phyloP scores from a whole-genome alignment of 2,888 invertebrate species.

The Ceramica pisi region DNA sequence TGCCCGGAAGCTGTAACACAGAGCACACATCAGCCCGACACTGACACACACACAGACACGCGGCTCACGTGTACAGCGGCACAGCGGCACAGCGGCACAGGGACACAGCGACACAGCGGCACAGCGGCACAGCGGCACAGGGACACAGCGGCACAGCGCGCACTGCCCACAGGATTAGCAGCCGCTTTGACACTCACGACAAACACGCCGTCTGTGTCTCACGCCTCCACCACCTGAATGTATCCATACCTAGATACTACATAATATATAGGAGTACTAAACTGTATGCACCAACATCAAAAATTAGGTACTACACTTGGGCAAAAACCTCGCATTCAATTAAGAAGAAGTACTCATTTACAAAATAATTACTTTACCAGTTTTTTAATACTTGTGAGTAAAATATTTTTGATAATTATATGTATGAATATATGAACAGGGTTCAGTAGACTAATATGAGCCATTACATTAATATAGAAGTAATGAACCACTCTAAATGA shows the following conservation, averaged over 20 bases:
- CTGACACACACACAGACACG: too few species aligned
- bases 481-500: not conserved
- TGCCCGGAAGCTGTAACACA: not conserved
- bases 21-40: not conserved
- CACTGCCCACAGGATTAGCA: not conserved
- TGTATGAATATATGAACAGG: not conserved
- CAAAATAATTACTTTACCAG: too few species aligned
- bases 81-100: not conserved
- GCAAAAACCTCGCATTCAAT: too few species aligned
- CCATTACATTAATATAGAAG: not conserved
- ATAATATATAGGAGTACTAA: not conserved
- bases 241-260: too few species aligned
- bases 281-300: not conserved
- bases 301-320: not conserved
- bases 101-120: not conserved
- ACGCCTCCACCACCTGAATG: not conserved
- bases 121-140: not conserved
- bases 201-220: slow-evolving; percentile 3
- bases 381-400: too few species aligned
- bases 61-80: not conserved
- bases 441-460: not conserved
- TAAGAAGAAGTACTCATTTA: too few species aligned
- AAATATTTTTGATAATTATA: not conserved
- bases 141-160: not conserved
- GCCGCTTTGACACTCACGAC: slow-evolving; percentile 7